These are phyloP conservation scores for Pogonognathellus flavescens DNA, from an alignment of 1,140 invertebrate species.

Conservation along the genomic window DNA sequence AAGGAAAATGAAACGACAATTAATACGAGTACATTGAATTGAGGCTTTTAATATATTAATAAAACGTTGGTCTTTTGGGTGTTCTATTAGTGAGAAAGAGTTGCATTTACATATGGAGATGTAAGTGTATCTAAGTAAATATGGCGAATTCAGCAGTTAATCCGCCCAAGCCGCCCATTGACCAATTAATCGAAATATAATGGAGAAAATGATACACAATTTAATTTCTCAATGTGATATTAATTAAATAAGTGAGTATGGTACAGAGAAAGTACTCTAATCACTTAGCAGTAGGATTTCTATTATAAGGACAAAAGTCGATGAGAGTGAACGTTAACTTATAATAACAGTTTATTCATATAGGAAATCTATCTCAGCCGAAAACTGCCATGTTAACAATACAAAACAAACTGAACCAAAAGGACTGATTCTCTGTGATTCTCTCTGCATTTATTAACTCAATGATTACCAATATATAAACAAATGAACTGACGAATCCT, in stretches of 20 bases:
- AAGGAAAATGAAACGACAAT: too few relatives aligned
- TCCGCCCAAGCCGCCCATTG: slow-evolving; percentile 33
- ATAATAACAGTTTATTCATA: slow-evolving; percentile 22
- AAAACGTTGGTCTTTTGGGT: neutral
- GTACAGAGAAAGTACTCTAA: slow-evolving; percentile 15
- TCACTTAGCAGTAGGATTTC: slow-evolving; percentile 36
- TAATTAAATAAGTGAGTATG: slow-evolving; percentile 26
- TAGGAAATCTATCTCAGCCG: neutral
- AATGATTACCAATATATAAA: slow-evolving; percentile 23
- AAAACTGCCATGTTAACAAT: slow-evolving; percentile 45
- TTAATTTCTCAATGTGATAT: slow-evolving; percentile 37
- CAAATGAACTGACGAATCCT: slow-evolving; percentile 50
- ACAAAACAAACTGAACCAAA: slow-evolving; percentile 40
- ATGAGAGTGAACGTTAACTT: slow-evolving; percentile 26
- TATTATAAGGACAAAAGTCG: slow-evolving; percentile 31
- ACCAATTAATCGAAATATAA: neutral
- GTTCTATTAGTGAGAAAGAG: too few relatives aligned
- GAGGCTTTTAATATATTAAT: too few relatives aligned
- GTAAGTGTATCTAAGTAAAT: too few relatives aligned
- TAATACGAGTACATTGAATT: too few relatives aligned
- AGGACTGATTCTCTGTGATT: slow-evolving; percentile 63
- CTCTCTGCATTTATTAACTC: slow-evolving; percentile 61
- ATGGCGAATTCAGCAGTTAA: neutral
- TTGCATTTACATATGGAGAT: too few relatives aligned
- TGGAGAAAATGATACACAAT: neutral